Base-by-base conservation (phyloP, 2,113 vertebrate species). In the Lates calcarifer region DNA sequence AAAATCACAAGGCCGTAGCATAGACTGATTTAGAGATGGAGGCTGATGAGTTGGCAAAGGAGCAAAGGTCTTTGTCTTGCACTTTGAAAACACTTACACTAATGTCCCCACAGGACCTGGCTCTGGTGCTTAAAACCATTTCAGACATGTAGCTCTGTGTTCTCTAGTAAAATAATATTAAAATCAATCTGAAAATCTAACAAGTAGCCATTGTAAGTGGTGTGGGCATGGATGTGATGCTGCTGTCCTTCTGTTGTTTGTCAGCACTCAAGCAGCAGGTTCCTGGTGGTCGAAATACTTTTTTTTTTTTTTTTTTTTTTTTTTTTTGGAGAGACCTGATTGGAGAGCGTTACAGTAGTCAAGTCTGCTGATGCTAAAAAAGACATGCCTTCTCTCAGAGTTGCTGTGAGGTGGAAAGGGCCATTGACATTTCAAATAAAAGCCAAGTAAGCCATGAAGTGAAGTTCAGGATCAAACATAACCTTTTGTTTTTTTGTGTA, bases 371-470 rank as follows among this genome's bases (percentile, higher is more conserved):
- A 79, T 55, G 55, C 33, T 15, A 53, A 60, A 79, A 61, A 66
- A 61, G 8, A 82, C 31, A 74, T 24, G 49, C n/a, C 71, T 51
- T 74, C 61, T n/a, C n/a, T 71, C 20, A 22, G 60, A 72, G 35
- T 57, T 64, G 43, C 47, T 37, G 64, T 70, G 26, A 56, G 37
- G 24, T 60, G 22, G 18, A 49, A 77, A 73, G 49, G 31, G 20
- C 24, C 61, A 6, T 35, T 77, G 76, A 80, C 79, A 66, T 84
- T 82, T 85, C n/a, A 35, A 43, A 31, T 57, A 39, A 81, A 82
- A 68, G 18, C 18, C 45, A 69, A n/a, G 20, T 53, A 61, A 56
- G 39, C 71, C 45, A 41, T 60, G n/a, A 56, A 26, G 62, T 57
- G 17, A 80, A 60, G 70, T 47, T 71, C 22, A 57, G 60, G 61